phyloP scores from a whole-genome alignment of 1,140 invertebrate species.

The Amyelois transitella region DNA sequence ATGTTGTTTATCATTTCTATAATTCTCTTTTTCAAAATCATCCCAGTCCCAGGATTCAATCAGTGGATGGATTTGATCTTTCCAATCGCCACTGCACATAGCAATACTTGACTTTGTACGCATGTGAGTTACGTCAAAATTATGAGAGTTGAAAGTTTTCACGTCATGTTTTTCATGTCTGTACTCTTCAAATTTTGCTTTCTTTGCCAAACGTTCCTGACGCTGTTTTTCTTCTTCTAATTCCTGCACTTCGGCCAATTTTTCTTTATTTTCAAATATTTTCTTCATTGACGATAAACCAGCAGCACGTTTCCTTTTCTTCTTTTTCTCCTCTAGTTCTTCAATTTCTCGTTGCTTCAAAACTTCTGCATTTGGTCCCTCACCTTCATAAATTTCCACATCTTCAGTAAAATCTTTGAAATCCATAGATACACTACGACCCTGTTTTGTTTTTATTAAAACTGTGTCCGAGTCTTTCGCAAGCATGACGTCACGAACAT shows the following conservation, averaged over 20 bases:
- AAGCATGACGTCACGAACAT: slow-evolving; percentile 84
- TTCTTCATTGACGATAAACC: slow-evolving; percentile 79
- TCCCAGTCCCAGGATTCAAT: slow-evolving; percentile 79
- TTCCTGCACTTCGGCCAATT: slow-evolving; percentile 76
- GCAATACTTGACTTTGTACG: slow-evolving; percentile 68
- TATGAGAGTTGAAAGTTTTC: slow-evolving; percentile 49
- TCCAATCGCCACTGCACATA: slow-evolving; percentile 74
- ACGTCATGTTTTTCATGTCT: slow-evolving; percentile 59
- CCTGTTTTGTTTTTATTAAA: slow-evolving; percentile 82
- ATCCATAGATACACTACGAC: slow-evolving; percentile 81
- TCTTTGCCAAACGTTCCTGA: slow-evolving; percentile 61
- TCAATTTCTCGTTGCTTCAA: slow-evolving; percentile 77
- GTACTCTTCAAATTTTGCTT: slow-evolving; percentile 65
- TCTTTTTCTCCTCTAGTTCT: slow-evolving; percentile 76
- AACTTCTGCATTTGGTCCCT: slow-evolving; percentile 78
- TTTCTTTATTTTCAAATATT: slow-evolving; percentile 86
- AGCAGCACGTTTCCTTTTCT: slow-evolving; percentile 75
- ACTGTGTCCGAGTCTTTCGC: slow-evolving; percentile 84
- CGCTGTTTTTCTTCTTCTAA: slow-evolving; percentile 64
- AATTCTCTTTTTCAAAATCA: slow-evolving; percentile 74
- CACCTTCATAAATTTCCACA: slow-evolving; percentile 78
- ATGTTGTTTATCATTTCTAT: slow-evolving; percentile 35
- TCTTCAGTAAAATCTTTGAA: slow-evolving; percentile 78
- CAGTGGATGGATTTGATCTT: slow-evolving; percentile 75
- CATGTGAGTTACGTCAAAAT: slow-evolving; percentile 62